Evolutionary conservation across 2,888 invertebrate species (phyloP), one percentile per base, ranked within the genome.

Genomic region (Amorpha juglandis): DNA sequence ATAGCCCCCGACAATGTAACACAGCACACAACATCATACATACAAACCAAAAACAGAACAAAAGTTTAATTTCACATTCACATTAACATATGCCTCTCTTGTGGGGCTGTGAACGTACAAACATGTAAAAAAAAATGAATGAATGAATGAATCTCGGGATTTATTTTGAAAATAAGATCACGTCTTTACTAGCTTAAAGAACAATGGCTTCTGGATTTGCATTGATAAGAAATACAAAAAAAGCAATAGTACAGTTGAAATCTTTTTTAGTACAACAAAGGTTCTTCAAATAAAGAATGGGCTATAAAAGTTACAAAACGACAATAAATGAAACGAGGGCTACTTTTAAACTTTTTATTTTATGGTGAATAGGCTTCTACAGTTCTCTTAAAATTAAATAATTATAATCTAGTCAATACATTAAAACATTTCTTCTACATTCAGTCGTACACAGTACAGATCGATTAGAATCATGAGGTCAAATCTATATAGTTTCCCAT

Each of bases 301-400:
- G 53, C 67, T 70, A 76, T 76, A 72, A 73, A 62, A 35, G 67
- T 63, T 12, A 1, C 12, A 71, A 74, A 74, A 73, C 48, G 68
- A 65, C 65, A 67, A 62, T 19, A 12, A 78, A 64, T 75, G 69
- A 78, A 77, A 80, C 75, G 73, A 75, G 16, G 70, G 66, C 65
- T 51, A 67, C 68, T 71, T 71, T 74, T 50, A 64, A 73, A 63
- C 72, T 63, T 76, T 83, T 82, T 81, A 80, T 83, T 72, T 72
- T 73, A 75, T 65, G 72, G 70, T 72, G 69, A 72, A 71, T 69
- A 69, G 70, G 62, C 64, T 67, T 66, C 65, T 74, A 73, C 66
- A 63, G 7, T 55, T 55, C 38, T 68, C 63, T 67, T 70, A 72
- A 67, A 71, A 58, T 38, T 42, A 58, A 63, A 66, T 71, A 69